These are phyloP conservation scores for Anas platyrhynchos DNA, from an alignment of 2,113 vertebrate species.

Conservation along the genomic window DNA sequence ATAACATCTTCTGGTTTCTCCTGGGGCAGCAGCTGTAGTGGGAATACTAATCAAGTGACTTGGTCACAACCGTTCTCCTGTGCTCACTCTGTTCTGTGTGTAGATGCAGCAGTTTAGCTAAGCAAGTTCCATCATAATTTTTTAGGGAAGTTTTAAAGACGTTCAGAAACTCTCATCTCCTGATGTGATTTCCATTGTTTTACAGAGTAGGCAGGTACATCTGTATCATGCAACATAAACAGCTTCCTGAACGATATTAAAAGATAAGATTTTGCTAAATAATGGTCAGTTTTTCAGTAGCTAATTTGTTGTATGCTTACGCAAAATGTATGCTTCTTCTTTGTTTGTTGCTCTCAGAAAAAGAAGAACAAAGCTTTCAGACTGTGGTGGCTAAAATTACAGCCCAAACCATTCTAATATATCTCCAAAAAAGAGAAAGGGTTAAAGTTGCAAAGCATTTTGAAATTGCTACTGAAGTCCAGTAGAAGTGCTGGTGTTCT, in stretches of 20 bases:
- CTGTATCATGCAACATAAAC: background rate
- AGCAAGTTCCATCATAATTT: background rate
- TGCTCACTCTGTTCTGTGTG: background rate
- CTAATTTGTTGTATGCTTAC: background rate
- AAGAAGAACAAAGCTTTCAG: background rate
- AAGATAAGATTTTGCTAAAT: background rate
- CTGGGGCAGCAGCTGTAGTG: background rate
- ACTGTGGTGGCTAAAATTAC: background rate
- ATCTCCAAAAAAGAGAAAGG: background rate
- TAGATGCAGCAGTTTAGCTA: background rate
- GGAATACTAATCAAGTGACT: constrained; percentile 9
- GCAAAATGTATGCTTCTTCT: background rate
- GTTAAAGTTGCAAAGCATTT: background rate
- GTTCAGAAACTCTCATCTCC: background rate
- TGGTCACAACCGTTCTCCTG: background rate
- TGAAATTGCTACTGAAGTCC: background rate
- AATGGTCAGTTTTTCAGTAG: background rate
- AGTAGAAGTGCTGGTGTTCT: background rate
- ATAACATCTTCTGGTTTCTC: constrained; percentile 29
- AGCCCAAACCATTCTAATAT: background rate
- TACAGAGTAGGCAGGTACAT: background rate
- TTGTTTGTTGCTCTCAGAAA: background rate
- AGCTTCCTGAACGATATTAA: background rate
- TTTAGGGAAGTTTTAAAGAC: background rate
- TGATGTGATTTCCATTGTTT: background rate